Evolutionary conservation across 53 echinoderm and acorn worm species (phyloP).

Genomic region (Hippasteria phrygiana): DNA sequence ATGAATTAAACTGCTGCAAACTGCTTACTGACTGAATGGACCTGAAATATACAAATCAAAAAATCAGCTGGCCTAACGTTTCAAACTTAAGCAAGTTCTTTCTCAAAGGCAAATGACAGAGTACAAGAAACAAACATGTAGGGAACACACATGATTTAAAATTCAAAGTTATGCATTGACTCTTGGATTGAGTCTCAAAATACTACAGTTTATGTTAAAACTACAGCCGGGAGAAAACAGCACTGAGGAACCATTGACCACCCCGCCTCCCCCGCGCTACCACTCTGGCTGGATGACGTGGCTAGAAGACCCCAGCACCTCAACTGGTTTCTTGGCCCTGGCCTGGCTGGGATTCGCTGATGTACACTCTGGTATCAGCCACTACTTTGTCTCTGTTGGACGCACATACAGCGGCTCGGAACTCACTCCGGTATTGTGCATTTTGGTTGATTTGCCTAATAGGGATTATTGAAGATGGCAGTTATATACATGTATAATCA

Average conservation of each 20-base stretch:
- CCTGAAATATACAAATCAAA: no score
- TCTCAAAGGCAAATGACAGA: no score
- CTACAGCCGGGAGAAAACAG: neutral
- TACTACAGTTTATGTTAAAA: neutral
- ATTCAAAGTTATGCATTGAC: no score
- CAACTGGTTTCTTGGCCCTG: slow-evolving; percentile 15
- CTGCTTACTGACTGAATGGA: no score
- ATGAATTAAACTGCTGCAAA: no score
- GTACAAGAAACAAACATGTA: no score
- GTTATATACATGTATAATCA: neutral
- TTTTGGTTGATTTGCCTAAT: neutral
- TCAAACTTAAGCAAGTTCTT: no score
- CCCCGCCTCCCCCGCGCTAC: neutral
- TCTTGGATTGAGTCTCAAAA: neutral
- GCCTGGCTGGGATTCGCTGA: slow-evolving; percentile 48
- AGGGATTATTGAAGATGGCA: neutral
- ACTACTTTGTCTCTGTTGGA: slow-evolving; percentile 58
- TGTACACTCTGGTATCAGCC: no score
- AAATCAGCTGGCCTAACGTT: no score
- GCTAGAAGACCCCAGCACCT: neutral
- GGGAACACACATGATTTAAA: no score
- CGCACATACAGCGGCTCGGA: slow-evolving; percentile 32
- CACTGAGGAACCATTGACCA: neutral
- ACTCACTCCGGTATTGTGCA: slow-evolving; percentile 25
- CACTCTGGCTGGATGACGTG: slow-evolving; percentile 61